Conservation (phyloP, 2,797 vertebrate genomes). For the Neostethus bicornis region DNA sequence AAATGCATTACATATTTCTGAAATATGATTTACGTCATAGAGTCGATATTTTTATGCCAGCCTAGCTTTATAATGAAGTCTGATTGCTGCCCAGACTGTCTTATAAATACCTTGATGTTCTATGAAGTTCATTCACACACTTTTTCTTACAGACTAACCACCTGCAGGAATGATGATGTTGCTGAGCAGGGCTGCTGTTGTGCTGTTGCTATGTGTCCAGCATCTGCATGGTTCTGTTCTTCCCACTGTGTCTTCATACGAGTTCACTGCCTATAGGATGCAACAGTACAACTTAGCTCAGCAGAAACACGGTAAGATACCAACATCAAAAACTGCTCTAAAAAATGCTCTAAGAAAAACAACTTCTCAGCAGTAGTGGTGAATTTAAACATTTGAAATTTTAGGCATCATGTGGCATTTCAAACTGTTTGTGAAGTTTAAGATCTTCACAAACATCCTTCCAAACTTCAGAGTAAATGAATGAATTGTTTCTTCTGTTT, state of each 20-base stretch:
- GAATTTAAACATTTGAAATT: no score
- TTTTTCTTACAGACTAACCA: conserved; percentile 15
- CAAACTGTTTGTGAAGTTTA: no score
- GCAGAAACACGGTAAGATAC: conserved; percentile 70
- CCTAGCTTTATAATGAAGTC: no score
- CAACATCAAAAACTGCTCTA: no score
- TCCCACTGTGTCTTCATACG: conserved; percentile 73
- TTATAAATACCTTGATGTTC: neutral
- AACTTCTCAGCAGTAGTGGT: no score
- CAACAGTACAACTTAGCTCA: conserved; percentile 81
- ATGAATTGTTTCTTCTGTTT: no score
- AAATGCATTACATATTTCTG: neutral
- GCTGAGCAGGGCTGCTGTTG: conserved; percentile 12
- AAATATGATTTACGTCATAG: neutral
- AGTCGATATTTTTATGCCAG: no score
- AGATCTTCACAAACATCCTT: no score
- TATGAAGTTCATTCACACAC: neutral
- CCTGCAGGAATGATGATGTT: conserved; percentile 50
- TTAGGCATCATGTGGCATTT: no score
- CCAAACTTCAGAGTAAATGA: no score
- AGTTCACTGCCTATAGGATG: conserved; percentile 84
- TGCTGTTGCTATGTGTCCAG: conserved; percentile 65
- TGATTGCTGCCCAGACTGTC: neutral
- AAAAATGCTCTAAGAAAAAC: no score
- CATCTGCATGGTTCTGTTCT: conserved; percentile 65